Percentiles rank a stretch among this genome's conserved stretches.
phyloP scores from a whole-genome alignment of 2,797 vertebrate genomes.

The Neomorphus geoffroyi region DNA sequence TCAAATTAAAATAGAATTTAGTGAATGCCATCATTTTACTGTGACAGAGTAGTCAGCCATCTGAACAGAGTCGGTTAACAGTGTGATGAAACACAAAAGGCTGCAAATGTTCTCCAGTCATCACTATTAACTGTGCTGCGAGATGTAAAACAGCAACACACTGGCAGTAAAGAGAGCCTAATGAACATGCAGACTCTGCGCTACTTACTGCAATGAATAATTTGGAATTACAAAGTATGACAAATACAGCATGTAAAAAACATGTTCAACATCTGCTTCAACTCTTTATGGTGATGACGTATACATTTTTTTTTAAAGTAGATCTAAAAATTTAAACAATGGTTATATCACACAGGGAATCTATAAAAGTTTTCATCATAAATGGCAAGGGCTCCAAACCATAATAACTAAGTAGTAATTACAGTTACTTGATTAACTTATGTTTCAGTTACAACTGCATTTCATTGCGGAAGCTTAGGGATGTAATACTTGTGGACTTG shows the following conservation, averaged over 20 bases:
- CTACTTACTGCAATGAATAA: not conserved
- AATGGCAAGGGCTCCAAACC: not conserved
- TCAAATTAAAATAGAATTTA: conserved; percentile 8
- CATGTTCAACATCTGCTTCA: not conserved
- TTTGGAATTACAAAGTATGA: not conserved
- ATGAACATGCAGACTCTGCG: not conserved
- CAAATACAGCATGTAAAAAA: not conserved
- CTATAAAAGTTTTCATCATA: not conserved
- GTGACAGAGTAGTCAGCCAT: not conserved
- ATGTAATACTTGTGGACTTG: fast-evolving
- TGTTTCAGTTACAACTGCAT: not conserved
- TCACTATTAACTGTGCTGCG: not conserved
- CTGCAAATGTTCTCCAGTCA: conserved; percentile 12
- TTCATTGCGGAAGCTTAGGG: not conserved
- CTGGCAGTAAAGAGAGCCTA: not conserved
- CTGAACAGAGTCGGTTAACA: conserved; percentile 39
- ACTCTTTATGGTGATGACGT: not conserved
- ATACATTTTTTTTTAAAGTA: not conserved
- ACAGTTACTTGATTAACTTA: not conserved
- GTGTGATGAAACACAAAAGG: conserved; percentile 14
- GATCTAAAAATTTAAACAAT: not conserved
- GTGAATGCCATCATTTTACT: not conserved
- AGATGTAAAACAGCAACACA: not conserved
- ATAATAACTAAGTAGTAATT: not conserved
- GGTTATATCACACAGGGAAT: not conserved